A percentile compares a stretch with the other conserved stretches of the same genome.
These are phyloP conservation scores for Pelodytes ibericus DNA, from an alignment of 2,797 vertebrate genomes.

Conservation along the genomic window DNA sequence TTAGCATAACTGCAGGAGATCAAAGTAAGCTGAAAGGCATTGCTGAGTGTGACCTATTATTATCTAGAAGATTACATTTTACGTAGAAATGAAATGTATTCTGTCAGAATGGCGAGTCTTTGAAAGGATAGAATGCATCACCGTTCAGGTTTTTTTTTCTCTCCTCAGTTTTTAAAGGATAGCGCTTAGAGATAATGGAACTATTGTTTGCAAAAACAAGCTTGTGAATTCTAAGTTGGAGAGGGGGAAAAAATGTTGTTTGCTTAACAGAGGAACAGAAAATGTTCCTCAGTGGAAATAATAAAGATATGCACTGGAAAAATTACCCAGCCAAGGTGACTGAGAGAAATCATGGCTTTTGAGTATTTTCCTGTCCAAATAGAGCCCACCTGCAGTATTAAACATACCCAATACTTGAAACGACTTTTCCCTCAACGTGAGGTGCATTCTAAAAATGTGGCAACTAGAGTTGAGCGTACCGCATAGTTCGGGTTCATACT, in stretches of 20 bases:
- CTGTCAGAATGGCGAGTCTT: conserved; percentile 43
- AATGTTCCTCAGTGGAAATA: conserved; percentile 57
- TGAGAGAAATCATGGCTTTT: conserved; percentile 18
- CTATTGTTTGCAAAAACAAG: conserved; percentile 57
- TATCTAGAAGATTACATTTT: conserved; percentile 62
- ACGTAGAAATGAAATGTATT: conserved; percentile 62
- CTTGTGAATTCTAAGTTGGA: conserved; percentile 50
- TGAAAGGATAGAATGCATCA: conserved; percentile 56
- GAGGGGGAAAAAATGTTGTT: conserved; percentile 57
- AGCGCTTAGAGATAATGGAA: conserved; percentile 50
- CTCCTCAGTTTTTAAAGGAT: conserved; percentile 43
- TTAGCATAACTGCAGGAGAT: conserved; percentile 66
- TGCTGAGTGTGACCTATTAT: conserved; percentile 68
- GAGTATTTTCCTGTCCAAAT: neutral
- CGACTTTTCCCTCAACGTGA: too few relatives aligned
- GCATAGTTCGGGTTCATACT: too few relatives aligned
- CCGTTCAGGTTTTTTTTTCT: conserved; percentile 49
- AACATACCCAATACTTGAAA: too few relatives aligned
- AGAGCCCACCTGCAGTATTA: neutral
- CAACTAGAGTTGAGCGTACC: too few relatives aligned
- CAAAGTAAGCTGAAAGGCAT: conserved; percentile 60
- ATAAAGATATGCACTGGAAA: conserved; percentile 53
- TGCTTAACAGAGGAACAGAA: conserved; percentile 50
- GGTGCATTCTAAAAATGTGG: too few relatives aligned
- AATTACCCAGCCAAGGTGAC: conserved; percentile 59